Conservation (phyloP, 2,888 invertebrate genomes). For the Drosophila mimica region DNA sequence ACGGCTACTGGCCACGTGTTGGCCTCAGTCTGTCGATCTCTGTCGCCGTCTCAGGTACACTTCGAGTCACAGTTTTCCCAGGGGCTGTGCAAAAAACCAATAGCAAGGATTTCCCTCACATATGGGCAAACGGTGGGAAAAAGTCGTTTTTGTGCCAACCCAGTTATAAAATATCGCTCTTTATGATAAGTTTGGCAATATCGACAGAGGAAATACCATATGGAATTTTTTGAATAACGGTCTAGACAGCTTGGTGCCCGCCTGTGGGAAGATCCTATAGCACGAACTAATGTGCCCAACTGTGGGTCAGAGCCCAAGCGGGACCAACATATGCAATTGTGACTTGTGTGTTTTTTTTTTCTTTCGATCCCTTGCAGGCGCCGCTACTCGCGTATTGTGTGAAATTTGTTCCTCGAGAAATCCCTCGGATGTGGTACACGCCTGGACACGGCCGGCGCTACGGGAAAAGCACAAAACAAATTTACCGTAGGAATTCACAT, state of each 20-base stretch:
- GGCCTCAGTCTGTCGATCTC: conserved; percentile 9
- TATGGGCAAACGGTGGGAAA: conserved; percentile 59
- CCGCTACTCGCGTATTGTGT: conserved; percentile 63
- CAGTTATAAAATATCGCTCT: conserved; percentile 74
- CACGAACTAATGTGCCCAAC: conserved; percentile 47
- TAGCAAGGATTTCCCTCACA: conserved; percentile 61
- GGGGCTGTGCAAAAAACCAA: conserved; percentile 67
- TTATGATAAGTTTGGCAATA: conserved; percentile 53
- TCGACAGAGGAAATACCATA: conserved; percentile 38
- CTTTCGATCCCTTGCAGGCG: conserved; percentile 52
- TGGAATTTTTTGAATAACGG: conserved; percentile 63
- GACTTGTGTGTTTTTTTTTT: conserved; percentile 65
- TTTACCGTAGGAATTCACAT: conserved; percentile 47
- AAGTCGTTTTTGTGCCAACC: conserved; percentile 39
- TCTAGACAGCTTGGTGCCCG: conserved; percentile 58
- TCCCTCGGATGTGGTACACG: conserved; percentile 51
- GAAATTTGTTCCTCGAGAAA: conserved; percentile 62
- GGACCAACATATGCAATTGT: conserved; percentile 70
- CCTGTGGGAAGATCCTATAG: conserved; percentile 60
- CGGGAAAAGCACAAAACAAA: conserved; percentile 70
- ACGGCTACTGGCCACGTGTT: conserved; percentile 66
- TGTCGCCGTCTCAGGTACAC: conserved; percentile 18
- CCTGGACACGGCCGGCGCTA: conserved; percentile 68
- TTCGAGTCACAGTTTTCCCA: conserved; percentile 53
- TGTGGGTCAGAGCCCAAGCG: conserved; percentile 17